A percentile compares a stretch with the other conserved stretches of the same genome.
Evolutionary conservation across 2,797 vertebrate species (phyloP).

Genomic region (Tapirus indicus): DNA sequence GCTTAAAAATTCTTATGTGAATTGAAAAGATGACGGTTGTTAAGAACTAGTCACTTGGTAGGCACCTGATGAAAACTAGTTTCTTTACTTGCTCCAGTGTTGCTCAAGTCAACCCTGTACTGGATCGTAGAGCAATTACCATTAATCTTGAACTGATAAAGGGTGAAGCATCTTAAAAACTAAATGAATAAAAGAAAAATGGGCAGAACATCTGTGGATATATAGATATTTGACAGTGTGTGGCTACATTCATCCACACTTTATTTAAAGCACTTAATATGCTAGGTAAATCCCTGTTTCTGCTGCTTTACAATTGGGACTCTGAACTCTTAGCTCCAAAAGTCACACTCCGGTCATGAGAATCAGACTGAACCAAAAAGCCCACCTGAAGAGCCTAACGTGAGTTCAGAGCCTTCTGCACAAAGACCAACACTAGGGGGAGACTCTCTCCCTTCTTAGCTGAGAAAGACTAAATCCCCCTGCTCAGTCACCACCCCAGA

Average conservation of each 20-base stretch:
- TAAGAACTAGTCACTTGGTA: not conserved
- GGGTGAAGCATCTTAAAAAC: conserved; percentile 23
- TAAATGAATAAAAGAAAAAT: not conserved
- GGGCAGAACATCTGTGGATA: not conserved
- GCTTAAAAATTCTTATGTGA: not conserved
- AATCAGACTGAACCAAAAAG: not conserved
- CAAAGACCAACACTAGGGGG: conserved; percentile 72
- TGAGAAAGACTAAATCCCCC: not conserved
- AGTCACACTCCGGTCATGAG: not conserved
- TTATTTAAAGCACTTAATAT: not conserved
- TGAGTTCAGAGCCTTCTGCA: not conserved
- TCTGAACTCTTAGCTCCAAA: not conserved
- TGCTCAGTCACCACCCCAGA: not conserved
- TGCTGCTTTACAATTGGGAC: not conserved
- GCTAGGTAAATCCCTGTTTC: not conserved
- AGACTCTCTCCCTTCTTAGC: conserved; percentile 70
- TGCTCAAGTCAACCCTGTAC: not conserved
- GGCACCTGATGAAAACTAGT: not conserved
- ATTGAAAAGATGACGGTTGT: not conserved
- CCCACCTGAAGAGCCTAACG: not conserved
- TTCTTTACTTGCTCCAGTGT: not conserved
- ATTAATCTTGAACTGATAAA: not conserved
- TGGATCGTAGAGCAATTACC: not conserved
- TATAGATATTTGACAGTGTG: not conserved
- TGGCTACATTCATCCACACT: not conserved